Evolutionary conservation across 2,797 vertebrate species (phyloP), one percentile per base, ranked within the genome.

Genomic region (Tadarida brasiliensis): DNA sequence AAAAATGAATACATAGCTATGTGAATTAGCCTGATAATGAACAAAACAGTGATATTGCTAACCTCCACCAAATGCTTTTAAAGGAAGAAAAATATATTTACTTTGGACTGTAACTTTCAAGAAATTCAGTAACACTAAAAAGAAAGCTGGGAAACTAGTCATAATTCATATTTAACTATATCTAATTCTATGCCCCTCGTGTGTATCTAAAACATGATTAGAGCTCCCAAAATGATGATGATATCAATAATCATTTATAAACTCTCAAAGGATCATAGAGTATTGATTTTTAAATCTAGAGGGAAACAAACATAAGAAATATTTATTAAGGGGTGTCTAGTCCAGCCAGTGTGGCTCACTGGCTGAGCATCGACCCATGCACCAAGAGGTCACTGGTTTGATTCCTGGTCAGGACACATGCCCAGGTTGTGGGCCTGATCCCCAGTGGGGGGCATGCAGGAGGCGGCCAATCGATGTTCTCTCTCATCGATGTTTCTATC

Each of bases 61-160:
- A 94, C 0, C 51, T 83, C 11, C 65, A 84, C 6, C 68, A 91
- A 90, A 94, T 59, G 35, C 33, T 91, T 73, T 74, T n/a, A 80
- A 87, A 94, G 11, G 9, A 77, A 82, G 17, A 91, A 39, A 68
- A n/a, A 44, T 11, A 3, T 14, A 61, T 83, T 74, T 77, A 70
- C 77, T 90, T 28, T 68, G 15, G 8, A 65, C 24, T 77, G 7
- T 14, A 87, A 93, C 44, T 84, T 77, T 92, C 71, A 22, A 77
- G 33, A 91, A 87, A 92, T 54, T 87, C n/a, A 51, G 0, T 24
- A 54, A 90, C 39, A 90, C 61, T 94, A n/a, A 44, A 76, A 82
- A 65, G 74, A 78, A n/a, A 78, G 80, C 33, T 44, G 61, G 16
- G 33, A 87, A 63, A 70, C 6, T 5, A 76, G 20, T 9, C 39